Conservation (phyloP, 2,888 invertebrate species). For the Eurois occulta region DNA sequence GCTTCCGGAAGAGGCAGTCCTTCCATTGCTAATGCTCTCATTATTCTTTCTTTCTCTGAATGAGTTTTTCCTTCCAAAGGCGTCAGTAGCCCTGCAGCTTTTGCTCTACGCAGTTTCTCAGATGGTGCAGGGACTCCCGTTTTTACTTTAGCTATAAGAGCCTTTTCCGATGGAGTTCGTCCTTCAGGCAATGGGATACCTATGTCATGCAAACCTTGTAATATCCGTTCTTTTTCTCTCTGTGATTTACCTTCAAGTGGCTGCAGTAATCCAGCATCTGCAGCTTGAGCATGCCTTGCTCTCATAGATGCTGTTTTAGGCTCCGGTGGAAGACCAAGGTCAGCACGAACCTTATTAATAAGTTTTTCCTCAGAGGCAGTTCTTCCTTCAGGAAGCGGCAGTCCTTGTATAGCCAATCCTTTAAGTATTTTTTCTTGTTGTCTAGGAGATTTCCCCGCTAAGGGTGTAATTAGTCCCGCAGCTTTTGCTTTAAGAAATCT, state of each 20-base stretch:
- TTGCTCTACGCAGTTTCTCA: neutral
- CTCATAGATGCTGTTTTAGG: neutral
- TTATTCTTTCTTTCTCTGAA: constrained; percentile 2
- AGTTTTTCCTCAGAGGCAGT: neutral
- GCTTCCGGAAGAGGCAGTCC: constrained; percentile 22
- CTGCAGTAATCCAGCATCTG: neutral
- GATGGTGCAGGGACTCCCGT: neutral
- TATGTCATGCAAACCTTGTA: constrained; percentile 6
- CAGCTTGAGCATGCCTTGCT: neutral
- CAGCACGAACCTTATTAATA: no score
- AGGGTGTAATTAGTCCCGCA: neutral
- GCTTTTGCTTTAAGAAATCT: neutral
- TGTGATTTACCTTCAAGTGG: constrained; percentile 20
- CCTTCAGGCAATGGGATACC: constrained; percentile 15
- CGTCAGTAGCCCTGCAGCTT: constrained; percentile 5
- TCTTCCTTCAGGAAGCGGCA: neutral
- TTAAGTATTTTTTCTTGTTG: neutral
- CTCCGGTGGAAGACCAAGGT: constrained; percentile 10
- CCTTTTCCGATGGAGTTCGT: neutral
- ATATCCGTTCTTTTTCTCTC: constrained; percentile 13
- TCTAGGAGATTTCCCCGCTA: neutral
- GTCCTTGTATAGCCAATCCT: neutral
- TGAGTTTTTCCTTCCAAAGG: constrained; percentile 5
- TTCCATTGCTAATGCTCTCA: constrained; percentile 19
- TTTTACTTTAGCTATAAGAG: neutral